Percentiles rank a stretch among this genome's conserved stretches.
phyloP scores from a whole-genome alignment of 2,113 vertebrate species.

The Phoxinus phoxinus region DNA sequence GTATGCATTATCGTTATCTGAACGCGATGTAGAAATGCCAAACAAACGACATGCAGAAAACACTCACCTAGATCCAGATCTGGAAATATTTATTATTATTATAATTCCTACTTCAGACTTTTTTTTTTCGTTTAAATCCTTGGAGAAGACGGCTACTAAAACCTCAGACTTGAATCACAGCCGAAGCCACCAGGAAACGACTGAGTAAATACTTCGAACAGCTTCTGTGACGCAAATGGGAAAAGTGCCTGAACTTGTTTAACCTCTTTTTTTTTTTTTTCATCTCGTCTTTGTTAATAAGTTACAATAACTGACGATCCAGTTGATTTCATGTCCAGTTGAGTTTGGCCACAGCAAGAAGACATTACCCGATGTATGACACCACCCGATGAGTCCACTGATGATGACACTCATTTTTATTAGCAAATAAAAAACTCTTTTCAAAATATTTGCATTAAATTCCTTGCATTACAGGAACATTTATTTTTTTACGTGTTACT shows the following conservation, averaged over 20 bases:
- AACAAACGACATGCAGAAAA: neutral
- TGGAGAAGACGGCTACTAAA: neutral
- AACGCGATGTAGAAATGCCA: neutral
- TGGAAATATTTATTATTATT: neutral
- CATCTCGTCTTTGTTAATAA: neutral
- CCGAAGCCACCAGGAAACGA: neutral
- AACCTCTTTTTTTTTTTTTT: neutral
- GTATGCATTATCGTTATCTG: neutral
- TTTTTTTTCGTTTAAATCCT: neutral
- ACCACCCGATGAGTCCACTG: too few relatives aligned
- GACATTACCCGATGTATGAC: too few relatives aligned
- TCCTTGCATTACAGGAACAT: too few relatives aligned
- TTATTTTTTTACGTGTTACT: too few relatives aligned
- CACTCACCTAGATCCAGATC: constrained; percentile 15
- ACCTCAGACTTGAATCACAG: neutral
- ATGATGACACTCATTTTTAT: too few relatives aligned
- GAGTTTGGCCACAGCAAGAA: too few relatives aligned
- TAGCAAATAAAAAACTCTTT: too few relatives aligned
- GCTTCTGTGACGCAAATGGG: neutral
- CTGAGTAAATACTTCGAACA: neutral
- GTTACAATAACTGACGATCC: neutral
- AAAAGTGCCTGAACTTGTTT: neutral
- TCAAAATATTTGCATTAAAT: too few relatives aligned
- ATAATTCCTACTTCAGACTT: neutral
- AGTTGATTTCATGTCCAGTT: neutral